Percentiles rank a stretch among this genome's conserved stretches.
phyloP scores from a whole-genome alignment of 2,797 vertebrate genomes.

The Sebastiscus tertius region DNA sequence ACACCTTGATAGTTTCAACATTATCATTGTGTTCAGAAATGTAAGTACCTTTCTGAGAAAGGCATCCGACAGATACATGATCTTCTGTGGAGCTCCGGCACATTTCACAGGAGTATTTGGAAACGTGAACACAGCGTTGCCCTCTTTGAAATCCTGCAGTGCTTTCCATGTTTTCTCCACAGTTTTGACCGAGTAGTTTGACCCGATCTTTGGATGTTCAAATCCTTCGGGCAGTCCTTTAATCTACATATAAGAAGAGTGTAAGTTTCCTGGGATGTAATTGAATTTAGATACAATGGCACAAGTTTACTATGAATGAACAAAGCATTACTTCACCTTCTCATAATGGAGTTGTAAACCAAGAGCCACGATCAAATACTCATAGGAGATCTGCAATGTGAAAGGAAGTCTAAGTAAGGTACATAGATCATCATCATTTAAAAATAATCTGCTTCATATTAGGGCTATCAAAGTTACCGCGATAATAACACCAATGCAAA shows the following conservation, averaged over 20 bases:
- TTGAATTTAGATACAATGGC: not conserved
- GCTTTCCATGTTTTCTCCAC: constrained; percentile 97
- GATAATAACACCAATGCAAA: too few relatives aligned
- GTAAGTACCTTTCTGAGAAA: constrained; percentile 90
- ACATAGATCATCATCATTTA: not conserved
- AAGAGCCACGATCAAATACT: constrained; percentile 95
- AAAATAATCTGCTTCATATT: not conserved
- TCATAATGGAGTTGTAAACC: constrained; percentile 93
- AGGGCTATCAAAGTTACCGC: too few relatives aligned
- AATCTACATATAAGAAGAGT: constrained; percentile 81
- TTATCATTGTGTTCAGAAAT: not conserved
- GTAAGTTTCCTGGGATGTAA: not conserved
- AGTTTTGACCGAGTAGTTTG: constrained; percentile 92
- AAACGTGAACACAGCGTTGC: constrained; percentile 94
- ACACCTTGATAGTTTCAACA: not conserved
- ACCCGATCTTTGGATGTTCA: constrained; percentile 91
- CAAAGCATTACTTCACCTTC: constrained; percentile 83
- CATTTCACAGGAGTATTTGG: constrained; percentile 97
- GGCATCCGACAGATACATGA: constrained; percentile 95
- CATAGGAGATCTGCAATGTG: constrained; percentile 89
- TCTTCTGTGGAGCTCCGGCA: constrained; percentile 97
- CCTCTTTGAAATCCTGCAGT: constrained; percentile 92
- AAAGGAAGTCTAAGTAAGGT: not conserved
- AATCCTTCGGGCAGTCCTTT: constrained; percentile 97
- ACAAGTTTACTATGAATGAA: not conserved